phyloP scores from a whole-genome alignment of 2,888 invertebrate genomes.

The Liopterus haemorrhoidalis region DNA sequence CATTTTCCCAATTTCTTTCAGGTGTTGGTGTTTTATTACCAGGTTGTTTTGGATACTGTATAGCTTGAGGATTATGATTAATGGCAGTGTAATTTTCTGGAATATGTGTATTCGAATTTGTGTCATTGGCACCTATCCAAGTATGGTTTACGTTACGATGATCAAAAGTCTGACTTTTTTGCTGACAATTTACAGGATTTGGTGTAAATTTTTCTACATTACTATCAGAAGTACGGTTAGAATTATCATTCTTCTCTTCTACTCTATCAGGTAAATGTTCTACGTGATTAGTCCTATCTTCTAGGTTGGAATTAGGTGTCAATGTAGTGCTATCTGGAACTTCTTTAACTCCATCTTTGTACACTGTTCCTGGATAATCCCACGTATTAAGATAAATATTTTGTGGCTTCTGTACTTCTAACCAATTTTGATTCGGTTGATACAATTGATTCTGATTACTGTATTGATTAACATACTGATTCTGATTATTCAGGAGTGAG shows the following conservation, averaged over 20 bases:
- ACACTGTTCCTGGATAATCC: conserved; percentile 23
- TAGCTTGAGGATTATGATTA: conserved; percentile 35
- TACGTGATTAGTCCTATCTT: conserved; percentile 16
- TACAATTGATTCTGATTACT: conserved; percentile 19
- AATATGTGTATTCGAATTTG: conserved; percentile 19
- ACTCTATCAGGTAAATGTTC: conserved; percentile 9
- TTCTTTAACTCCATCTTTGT: conserved; percentile 55
- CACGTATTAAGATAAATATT: conserved; percentile 24
- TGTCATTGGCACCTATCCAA: conserved; percentile 42
- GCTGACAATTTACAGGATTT: conserved; percentile 12
- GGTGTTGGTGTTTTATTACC: too few relatives aligned
- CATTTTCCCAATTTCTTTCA: conserved; percentile 17
- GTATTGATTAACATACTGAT: conserved; percentile 22
- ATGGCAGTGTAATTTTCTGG: conserved; percentile 30
- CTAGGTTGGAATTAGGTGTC: conserved; percentile 17
- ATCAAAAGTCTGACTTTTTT: too few relatives aligned
- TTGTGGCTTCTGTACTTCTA: conserved; percentile 24
- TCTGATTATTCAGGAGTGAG: conserved; percentile 28
- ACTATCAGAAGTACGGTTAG: conserved; percentile 13
- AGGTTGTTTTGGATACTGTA: conserved; percentile 27
- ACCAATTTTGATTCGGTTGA: conserved; percentile 20
- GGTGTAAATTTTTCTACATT: conserved; percentile 14
- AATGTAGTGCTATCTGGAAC: conserved; percentile 71
- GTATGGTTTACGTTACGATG: conserved; percentile 13
- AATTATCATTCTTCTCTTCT: conserved; percentile 12